Conservation (phyloP, 1,140 invertebrate genomes). For the Ips nitidus region DNA sequence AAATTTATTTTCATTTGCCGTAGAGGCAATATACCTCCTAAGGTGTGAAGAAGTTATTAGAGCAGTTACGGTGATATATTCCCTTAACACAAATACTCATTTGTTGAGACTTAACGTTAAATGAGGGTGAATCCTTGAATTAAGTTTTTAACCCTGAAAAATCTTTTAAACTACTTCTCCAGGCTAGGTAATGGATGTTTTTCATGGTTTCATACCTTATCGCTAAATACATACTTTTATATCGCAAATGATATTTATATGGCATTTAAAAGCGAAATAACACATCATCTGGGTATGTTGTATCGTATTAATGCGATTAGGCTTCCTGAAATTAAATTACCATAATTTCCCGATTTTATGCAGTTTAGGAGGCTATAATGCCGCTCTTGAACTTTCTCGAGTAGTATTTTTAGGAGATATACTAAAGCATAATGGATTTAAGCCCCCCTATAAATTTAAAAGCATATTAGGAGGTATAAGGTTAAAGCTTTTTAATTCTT, state of each 20-base stretch:
- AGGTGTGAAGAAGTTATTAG: conserved; percentile 34
- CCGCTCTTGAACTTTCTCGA: conserved; percentile 24
- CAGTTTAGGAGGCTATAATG: conserved; percentile 17
- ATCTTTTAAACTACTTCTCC: not conserved
- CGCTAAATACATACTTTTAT: too few species aligned
- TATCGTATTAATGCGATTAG: conserved; percentile 30
- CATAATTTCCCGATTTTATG: conserved; percentile 30
- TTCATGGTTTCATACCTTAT: not conserved
- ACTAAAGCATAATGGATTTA: conserved; percentile 19
- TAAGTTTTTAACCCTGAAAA: conserved; percentile 7
- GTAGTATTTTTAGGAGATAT: conserved; percentile 23
- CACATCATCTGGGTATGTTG: not conserved
- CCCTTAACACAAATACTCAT: conserved; percentile 24
- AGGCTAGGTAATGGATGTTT: conserved; percentile 8
- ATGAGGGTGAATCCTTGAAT: conserved; percentile 22
- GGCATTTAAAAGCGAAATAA: not conserved
- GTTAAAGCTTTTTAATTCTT: conserved; percentile 11
- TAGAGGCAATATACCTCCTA: conserved; percentile 31
- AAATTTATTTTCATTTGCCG: conserved; percentile 32
- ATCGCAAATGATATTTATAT: too few species aligned
- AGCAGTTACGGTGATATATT: conserved; percentile 30
- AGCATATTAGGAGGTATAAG: conserved; percentile 8
- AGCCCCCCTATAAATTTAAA: conserved; percentile 15
- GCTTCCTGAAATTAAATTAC: conserved; percentile 24
- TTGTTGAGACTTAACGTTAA: conserved; percentile 26